Conservation (phyloP, 2,888 invertebrate species). For the Drosophila antonietae region DNA sequence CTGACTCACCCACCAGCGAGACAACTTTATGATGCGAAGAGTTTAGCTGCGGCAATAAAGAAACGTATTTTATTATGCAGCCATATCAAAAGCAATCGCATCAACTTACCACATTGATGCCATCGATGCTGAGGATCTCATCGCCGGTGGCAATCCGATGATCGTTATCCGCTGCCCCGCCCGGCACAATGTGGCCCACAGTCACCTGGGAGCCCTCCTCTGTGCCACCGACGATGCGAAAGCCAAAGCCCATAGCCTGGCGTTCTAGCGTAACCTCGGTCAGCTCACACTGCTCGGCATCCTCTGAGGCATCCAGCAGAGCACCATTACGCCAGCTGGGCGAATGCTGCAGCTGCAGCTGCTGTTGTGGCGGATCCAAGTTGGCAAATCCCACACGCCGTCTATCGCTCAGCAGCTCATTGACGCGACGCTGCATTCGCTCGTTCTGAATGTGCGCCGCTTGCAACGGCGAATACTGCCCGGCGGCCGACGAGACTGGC, state of each 20-base stretch:
- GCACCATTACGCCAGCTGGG: conserved; percentile 70
- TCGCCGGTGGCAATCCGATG: conserved; percentile 96
- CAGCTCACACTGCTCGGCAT: conserved; percentile 79
- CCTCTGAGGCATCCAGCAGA: conserved; percentile 62
- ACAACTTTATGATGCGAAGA: conserved; percentile 97
- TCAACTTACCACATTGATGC: conserved; percentile 88
- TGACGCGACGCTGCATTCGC: conserved; percentile 83
- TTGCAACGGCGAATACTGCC: conserved; percentile 77
- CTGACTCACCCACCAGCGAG: conserved; percentile 95
- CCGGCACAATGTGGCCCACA: conserved; percentile 98
- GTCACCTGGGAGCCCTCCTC: conserved; percentile 99
- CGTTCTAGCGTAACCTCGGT: conserved; percentile 90
- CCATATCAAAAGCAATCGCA: background rate
- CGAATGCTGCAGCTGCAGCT: conserved; percentile 71
- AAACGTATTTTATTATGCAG: background rate
- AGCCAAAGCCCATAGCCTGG: conserved; percentile 98
- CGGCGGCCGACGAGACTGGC: conserved; percentile 28
- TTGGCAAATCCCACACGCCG: conserved; percentile 83
- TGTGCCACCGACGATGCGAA: conserved; percentile 98
- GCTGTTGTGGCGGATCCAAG: conserved; percentile 71
- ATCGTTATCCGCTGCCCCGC: conserved; percentile 97
- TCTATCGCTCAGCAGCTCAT: conserved; percentile 83
- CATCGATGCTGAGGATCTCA: conserved; percentile 97
- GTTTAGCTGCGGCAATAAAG: conserved; percentile 85
- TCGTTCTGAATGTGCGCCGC: conserved; percentile 82